phyloP scores from a whole-genome alignment of 2,113 vertebrate genomes.

The Piaya cayana region DNA sequence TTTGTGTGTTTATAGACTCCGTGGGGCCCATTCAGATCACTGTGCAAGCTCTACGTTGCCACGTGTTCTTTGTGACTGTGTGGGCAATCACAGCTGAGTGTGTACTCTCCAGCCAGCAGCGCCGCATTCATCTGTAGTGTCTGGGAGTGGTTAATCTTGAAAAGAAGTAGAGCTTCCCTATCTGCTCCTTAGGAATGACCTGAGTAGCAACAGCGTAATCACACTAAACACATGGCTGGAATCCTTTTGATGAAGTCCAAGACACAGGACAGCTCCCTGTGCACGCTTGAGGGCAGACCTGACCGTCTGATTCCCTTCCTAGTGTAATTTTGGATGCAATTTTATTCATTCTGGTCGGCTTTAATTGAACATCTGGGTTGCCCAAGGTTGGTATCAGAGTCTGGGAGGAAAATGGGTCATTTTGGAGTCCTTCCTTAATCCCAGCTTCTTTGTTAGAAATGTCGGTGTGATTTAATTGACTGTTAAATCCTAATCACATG shows the following conservation, averaged over 20 bases:
- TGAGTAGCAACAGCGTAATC: not conserved
- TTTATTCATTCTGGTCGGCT: not conserved
- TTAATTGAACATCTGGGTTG: not conserved
- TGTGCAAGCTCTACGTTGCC: not conserved
- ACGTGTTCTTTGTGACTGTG: rapidly evolving
- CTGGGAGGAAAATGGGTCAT: conserved; percentile 43
- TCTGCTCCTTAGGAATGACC: not conserved
- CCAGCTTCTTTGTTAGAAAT: conserved; percentile 28
- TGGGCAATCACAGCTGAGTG: not conserved
- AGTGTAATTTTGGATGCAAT: not conserved
- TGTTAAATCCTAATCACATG: conserved; percentile 61
- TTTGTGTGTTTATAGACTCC: rapidly evolving
- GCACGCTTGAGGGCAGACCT: not conserved
- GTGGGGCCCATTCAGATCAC: not conserved
- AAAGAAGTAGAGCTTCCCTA: not conserved
- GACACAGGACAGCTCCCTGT: not conserved
- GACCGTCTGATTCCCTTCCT: not conserved
- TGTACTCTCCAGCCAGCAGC: not conserved
- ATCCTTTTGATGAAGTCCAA: not conserved
- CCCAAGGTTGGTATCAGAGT: not conserved
- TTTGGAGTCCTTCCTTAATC: conserved; percentile 34
- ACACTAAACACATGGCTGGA: not conserved
- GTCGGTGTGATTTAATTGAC: conserved; percentile 48
- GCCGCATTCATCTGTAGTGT: not conserved
- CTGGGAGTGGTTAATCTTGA: not conserved